Base-by-base conservation (phyloP, 2,113 vertebrate genomes). In the Pygoscelis adeliae region DNA sequence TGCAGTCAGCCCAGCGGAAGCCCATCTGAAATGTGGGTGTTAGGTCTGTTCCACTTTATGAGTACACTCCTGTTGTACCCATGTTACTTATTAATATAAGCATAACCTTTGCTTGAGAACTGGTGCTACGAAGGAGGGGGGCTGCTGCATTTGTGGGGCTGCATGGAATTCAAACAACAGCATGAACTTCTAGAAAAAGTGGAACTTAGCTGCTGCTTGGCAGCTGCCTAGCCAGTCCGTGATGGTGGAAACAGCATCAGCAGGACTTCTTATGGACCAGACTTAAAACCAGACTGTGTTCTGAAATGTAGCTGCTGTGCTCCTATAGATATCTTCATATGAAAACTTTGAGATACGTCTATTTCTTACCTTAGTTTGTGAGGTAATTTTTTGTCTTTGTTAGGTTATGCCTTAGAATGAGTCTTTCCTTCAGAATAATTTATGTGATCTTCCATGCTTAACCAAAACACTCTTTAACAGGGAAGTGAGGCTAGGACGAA, bases 401-500 rank as follows among this genome's bases (percentile, higher is more conserved):
- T 70, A 72, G 34, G 62, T 83, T 40, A 15, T 73, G 53, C 55
- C 34, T 83, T 70, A 38, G 42, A 84, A 46, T 46, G 16, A 70
- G 11, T 44, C 23, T 66, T 76, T 94, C 5, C 27, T 85, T 83
- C 25, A n/a, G 23, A 70, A 44, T 62, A 63, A 30, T 81, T 26
- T 53, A 8, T 70, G 5, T 71, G 14, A 62, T 79, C 20, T 76
- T 29, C 53, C 0, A 0, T 79, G 34, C 20, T 87, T 84, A 92
- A 95, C 38, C 19, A 36, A 66, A 92, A 22, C 47, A 53, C 53
- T 93, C 22, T 94, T 96, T 81, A 36, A 88, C 95, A 99, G 99
- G 98, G 99, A 99, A 84, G 99, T 99, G 87, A 99, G 99, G 84
- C 98, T 99, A 50, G 99, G 99, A 16, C 98, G 99, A 89, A 99